Evolutionary conservation across 2,113 vertebrate genomes (phyloP).

Genomic region (Anolis sagrei): DNA sequence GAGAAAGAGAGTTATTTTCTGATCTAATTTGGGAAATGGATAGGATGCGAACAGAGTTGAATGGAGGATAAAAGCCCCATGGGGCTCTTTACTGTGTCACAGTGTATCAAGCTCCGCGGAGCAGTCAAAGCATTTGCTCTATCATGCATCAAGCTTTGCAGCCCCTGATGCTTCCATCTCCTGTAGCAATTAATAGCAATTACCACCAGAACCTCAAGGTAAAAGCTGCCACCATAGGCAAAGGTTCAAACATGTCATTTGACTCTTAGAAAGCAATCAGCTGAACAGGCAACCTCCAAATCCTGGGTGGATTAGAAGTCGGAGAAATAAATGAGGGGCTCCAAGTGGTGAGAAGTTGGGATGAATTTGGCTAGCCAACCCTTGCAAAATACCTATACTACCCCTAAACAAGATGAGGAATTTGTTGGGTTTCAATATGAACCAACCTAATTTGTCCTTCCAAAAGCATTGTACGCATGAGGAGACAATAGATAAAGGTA

Average conservation of each 20-base stretch:
- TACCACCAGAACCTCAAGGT: slow-evolving; percentile 30
- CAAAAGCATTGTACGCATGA: background rate
- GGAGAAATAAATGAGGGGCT: slow-evolving; percentile 7
- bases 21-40: slow-evolving; percentile 26
- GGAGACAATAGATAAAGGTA: too few relatives aligned
- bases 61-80: slow-evolving; percentile 2
- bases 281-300: background rate
- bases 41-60: slow-evolving; percentile 15
- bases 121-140: slow-evolving; percentile 17
- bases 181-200: slow-evolving; percentile 27
- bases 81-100: slow-evolving; percentile 4
- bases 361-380: background rate
- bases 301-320: background rate
- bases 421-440: background rate
- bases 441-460: background rate
- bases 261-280: slow-evolving; percentile 16
- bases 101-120: slow-evolving; percentile 16
- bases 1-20: slow-evolving; percentile 8
- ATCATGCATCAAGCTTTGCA: background rate
- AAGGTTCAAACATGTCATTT: slow-evolving; percentile 12
- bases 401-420: background rate
- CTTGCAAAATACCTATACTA: too few relatives aligned
- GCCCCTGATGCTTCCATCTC: background rate
- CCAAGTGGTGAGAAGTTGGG: background rate
- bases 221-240: slow-evolving; percentile 20